Evolutionary conservation across 2,113 vertebrate genomes (phyloP), one percentile per base, ranked within the genome.

Genomic region (Psettodes erumei): DNA sequence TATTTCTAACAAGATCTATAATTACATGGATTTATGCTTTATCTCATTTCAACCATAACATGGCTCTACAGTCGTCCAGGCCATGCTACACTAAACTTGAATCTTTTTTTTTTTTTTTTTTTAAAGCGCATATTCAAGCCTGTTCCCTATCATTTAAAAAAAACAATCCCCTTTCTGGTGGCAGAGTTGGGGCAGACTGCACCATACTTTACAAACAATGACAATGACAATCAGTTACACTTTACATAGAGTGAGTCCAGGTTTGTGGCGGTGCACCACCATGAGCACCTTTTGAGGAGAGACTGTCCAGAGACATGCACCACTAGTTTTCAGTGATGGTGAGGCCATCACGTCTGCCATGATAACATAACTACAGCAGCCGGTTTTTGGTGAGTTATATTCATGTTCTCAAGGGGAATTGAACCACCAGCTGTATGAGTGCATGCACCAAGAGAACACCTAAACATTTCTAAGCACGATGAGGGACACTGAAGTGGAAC

Each of bases 401-500:
- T 9, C 16, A 19, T n/a, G 3, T 45, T 68, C 30, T 23, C 30
- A 47, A 18, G 64, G 37, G 28, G 23, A 69, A 32, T 11, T 27
- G 25, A 84, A 60, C 59, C 27, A 9, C 35, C 23, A 15, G 21
- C 61, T 38, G 54, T 58, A 61, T 45, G 55, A 70, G 23, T 30
- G 2, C 7, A 56, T 45, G 28, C n/a, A 55, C 67, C 21, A 58
- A 25, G 30, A 38, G 2, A 27, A 33, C 47, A 16, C 23, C 11
- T 32, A 70, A 71, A 60, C 23, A 56, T 60, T 47, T 25, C 42
- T 33, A 53, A 21, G 69, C 74, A 77, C 30, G 51, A 13, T 21
- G 2, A 4, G 2, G 37, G 48, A 75, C 62, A 53, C 47, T 71
- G 33, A 70, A 77, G 85, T 82, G 79, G 68, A 89, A 84, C 86